Evolutionary conservation across 2,888 invertebrate genomes (phyloP).

Genomic region (Odontothrips loti): DNA sequence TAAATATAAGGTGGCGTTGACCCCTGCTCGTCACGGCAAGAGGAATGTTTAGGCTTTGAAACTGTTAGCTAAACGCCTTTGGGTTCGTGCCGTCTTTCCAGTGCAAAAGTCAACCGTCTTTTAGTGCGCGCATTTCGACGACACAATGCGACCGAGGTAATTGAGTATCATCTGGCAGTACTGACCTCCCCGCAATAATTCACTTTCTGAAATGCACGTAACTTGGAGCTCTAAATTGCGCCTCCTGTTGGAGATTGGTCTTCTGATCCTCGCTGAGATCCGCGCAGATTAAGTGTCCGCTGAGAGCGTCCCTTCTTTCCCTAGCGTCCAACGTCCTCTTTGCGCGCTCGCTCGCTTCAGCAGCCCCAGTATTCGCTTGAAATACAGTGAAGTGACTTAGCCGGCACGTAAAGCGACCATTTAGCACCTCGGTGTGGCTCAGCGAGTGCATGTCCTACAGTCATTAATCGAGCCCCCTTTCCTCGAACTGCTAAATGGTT

Average conservation of each 20-base stretch:
- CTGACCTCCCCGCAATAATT: background rate
- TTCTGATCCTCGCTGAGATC: background rate
- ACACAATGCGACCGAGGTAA: background rate
- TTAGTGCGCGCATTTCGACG: background rate
- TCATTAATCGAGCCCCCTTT: conserved; percentile 16
- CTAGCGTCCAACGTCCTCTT: no score
- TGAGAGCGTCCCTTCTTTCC: background rate
- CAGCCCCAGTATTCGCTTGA: no score
- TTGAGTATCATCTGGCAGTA: background rate
- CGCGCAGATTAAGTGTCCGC: background rate
- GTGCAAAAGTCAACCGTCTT: no score
- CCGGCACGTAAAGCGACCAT: background rate
- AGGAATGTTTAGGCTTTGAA: no score
- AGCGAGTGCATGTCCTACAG: conserved; percentile 5
- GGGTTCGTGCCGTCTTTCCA: no score
- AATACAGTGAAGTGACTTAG: background rate
- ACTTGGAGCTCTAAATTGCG: background rate
- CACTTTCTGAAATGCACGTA: background rate
- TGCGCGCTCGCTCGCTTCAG: no score
- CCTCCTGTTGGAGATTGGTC: no score
- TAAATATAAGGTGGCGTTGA: no score
- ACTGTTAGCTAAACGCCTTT: no score
- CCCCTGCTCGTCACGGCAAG: no score
- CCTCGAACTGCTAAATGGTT: conserved; percentile 24
- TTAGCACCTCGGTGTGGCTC: background rate